Conservation (phyloP, 2,888 invertebrate species). For the Gisinianus flammeolus region DNA sequence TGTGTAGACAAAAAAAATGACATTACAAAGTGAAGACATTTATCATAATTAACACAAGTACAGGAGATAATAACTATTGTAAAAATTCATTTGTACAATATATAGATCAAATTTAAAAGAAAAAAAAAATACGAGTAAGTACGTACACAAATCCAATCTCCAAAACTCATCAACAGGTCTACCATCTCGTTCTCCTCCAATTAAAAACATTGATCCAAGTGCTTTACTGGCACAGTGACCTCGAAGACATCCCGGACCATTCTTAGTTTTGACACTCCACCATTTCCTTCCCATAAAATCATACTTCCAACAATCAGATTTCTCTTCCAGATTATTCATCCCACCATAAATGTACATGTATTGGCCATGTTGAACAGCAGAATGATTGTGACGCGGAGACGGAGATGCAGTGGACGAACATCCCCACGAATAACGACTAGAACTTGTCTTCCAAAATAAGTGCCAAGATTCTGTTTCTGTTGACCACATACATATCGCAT, state of each 20-base stretch:
- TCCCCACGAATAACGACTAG: slow-evolving; percentile 44
- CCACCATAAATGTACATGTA: slow-evolving; percentile 86
- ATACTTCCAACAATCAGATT: slow-evolving; percentile 80
- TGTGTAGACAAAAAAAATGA: slow-evolving; percentile 2
- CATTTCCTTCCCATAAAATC: slow-evolving; percentile 70
- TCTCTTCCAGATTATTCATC: slow-evolving; percentile 80
- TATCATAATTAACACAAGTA: not conserved
- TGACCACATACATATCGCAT: not conserved
- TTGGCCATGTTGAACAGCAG: slow-evolving; percentile 76
- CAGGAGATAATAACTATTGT: not conserved
- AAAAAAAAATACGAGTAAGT: not conserved
- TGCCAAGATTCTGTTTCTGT: slow-evolving; percentile 85
- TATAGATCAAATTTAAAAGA: not conserved
- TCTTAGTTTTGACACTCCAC: slow-evolving; percentile 69
- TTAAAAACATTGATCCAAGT: slow-evolving; percentile 76
- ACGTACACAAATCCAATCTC: slow-evolving; percentile 80
- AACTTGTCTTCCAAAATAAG: slow-evolving; percentile 60
- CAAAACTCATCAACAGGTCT: slow-evolving; percentile 77
- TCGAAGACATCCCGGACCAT: slow-evolving; percentile 74
- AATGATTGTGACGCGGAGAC: slow-evolving; percentile 82
- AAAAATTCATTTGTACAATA: not conserved
- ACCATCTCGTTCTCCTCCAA: slow-evolving; percentile 78
- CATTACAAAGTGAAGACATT: not conserved
- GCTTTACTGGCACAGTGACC: slow-evolving; percentile 72
- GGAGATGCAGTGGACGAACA: slow-evolving; percentile 62